phyloP scores from a whole-genome alignment of 2,888 invertebrate genomes.

The Coleophora deauratella region DNA sequence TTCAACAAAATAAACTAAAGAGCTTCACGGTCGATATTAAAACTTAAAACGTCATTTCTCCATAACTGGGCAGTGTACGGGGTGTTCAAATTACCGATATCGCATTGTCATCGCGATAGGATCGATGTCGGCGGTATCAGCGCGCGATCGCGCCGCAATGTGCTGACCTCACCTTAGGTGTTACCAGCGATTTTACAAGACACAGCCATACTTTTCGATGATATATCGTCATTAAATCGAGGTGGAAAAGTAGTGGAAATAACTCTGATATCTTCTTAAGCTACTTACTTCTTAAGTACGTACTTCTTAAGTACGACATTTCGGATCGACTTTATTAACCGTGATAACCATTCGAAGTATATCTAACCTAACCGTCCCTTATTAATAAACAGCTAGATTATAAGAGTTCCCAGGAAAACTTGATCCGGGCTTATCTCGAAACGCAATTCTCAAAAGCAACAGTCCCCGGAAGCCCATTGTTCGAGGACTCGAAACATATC shows the following conservation, averaged over 20 bases:
- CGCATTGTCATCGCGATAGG: constrained; percentile 62
- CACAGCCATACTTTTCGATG: no score
- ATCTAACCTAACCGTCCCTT: neutral
- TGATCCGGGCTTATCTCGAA: constrained; percentile 44
- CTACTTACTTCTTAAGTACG: no score
- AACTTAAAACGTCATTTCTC: constrained; percentile 46
- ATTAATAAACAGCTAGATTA: neutral
- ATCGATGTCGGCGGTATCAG: constrained; percentile 68
- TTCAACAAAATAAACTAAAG: constrained; percentile 41
- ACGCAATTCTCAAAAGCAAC: constrained; percentile 45
- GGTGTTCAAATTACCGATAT: constrained; percentile 54
- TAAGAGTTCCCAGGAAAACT: constrained; percentile 24
- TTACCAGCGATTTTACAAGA: constrained; percentile 20
- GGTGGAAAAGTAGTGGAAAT: no score
- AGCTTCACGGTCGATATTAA: constrained; percentile 42
- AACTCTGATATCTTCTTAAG: no score
- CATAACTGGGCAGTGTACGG: constrained; percentile 51
- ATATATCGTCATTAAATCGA: no score
- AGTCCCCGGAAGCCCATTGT: constrained; percentile 65
- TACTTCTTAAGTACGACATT: no score
- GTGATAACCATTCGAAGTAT: no score
- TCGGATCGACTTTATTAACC: no score
- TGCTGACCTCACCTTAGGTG: constrained; percentile 67
- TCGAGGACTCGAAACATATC: constrained; percentile 42
- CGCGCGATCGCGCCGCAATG: constrained; percentile 63